phyloP scores from a whole-genome alignment of 2,888 invertebrate genomes.

The Diarsia brunnea region DNA sequence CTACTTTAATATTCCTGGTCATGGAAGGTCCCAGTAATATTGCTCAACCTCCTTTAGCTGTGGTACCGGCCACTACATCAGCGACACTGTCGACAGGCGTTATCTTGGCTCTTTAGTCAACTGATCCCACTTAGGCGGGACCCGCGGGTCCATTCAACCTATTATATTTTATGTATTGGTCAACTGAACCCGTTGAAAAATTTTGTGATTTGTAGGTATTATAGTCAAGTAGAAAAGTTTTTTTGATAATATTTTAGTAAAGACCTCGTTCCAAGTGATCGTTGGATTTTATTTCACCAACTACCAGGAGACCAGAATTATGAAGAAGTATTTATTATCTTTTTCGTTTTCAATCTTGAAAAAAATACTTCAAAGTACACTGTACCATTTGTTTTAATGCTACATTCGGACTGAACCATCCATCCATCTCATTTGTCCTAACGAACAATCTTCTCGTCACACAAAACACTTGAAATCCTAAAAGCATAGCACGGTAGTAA shows the following conservation, averaged over 20 bases:
- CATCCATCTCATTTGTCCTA: slow-evolving; percentile 71
- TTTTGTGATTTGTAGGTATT: too few species aligned
- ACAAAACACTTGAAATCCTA: slow-evolving; percentile 77
- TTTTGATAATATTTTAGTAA: too few species aligned
- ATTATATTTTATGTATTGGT: too few species aligned
- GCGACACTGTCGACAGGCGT: not conserved
- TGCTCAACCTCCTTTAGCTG: not conserved
- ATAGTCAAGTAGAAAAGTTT: too few species aligned
- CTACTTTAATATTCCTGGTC: not conserved
- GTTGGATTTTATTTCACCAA: too few species aligned
- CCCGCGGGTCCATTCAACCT: too few species aligned
- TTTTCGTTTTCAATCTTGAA: too few species aligned
- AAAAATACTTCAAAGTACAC: not conserved
- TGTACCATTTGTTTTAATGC: not conserved
- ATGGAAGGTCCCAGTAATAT: not conserved
- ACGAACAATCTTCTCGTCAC: slow-evolving; percentile 60
- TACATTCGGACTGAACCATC: slow-evolving; percentile 45
- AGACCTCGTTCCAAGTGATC: too few species aligned
- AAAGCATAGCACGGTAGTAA: slow-evolving; percentile 81
- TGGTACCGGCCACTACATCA: not conserved
- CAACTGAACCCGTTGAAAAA: too few species aligned
- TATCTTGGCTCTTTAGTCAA: not conserved
- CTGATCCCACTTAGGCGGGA: too few species aligned
- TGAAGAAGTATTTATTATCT: too few species aligned
- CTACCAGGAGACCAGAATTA: too few species aligned